Evolutionary conservation across 2,888 invertebrate species (phyloP).

Genomic region (Aspidiotus destructor): DNA sequence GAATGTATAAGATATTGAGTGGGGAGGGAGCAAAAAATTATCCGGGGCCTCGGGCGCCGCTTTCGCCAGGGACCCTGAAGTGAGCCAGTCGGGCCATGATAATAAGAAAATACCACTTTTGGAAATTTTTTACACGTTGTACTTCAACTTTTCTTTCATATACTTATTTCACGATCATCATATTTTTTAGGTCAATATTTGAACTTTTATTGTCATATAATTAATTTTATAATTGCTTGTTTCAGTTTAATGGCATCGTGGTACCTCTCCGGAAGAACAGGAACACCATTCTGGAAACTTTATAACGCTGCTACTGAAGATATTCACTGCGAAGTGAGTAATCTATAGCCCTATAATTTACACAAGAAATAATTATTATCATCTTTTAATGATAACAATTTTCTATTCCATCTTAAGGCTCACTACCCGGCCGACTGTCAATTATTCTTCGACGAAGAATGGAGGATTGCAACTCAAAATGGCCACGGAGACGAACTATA

Average conservation of each 20-base stretch:
- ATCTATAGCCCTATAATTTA: not conserved
- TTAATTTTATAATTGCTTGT: not conserved
- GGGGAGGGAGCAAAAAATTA: too few relatives aligned
- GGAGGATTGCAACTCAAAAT: conserved; percentile 71
- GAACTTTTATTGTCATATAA: not conserved
- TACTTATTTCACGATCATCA: too few relatives aligned
- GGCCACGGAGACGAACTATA: conserved; percentile 58
- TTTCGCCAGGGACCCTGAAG: too few relatives aligned
- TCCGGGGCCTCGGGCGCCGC: too few relatives aligned
- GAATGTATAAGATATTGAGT: too few relatives aligned
- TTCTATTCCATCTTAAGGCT: conserved; percentile 44
- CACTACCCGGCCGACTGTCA: conserved; percentile 63
- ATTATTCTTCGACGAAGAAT: conserved; percentile 71
- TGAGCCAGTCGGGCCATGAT: too few relatives aligned
- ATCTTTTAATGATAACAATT: not conserved
- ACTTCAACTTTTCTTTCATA: too few relatives aligned
- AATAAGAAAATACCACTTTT: too few relatives aligned
- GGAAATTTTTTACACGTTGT: too few relatives aligned
- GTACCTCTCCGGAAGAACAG: conserved; percentile 62
- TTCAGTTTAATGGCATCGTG: conserved; percentile 63
- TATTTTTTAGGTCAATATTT: too few relatives aligned
- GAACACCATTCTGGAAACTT: conserved; percentile 66
- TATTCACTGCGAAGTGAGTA: conserved; percentile 58
- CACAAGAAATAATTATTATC: not conserved
- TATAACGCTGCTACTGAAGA: conserved; percentile 64